A percentile compares a stretch with the other conserved stretches of the same genome.
phyloP scores from a whole-genome alignment of 1,140 invertebrate genomes.

The Papilio xuthus region DNA sequence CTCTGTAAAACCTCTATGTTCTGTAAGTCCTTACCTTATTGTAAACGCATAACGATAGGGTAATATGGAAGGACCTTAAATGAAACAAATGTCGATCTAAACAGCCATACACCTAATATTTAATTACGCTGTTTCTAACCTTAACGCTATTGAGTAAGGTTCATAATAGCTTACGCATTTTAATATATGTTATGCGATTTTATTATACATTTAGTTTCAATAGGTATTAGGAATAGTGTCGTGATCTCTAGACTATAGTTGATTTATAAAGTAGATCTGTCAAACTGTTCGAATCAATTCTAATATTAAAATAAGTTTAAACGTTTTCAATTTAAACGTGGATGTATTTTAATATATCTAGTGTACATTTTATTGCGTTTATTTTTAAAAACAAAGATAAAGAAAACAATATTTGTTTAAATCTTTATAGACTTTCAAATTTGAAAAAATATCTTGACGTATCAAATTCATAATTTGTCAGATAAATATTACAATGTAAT shows the following conservation, averaged over 20 bases:
- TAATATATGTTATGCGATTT: conserved; percentile 1
- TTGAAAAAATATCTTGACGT: no score
- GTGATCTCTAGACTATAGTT: conserved; percentile 71
- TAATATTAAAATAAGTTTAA: not conserved
- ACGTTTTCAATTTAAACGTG: not conserved
- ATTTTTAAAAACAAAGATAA: no score
- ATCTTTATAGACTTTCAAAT: no score
- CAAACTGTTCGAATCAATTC: conserved; percentile 2
- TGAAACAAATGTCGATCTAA: not conserved
- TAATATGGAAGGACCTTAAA: not conserved
- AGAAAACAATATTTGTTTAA: no score
- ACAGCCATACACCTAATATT: not conserved
- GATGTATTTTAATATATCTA: not conserved
- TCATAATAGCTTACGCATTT: conserved; percentile 18
- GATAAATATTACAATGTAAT: no score
- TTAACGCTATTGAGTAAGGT: not conserved
- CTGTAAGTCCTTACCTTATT: not conserved
- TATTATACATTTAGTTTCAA: conserved; percentile 44
- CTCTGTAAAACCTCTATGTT: not conserved
- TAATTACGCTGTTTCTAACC: not conserved
- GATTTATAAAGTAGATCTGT: conserved; percentile 51
- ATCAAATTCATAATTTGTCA: no score
- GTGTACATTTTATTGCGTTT: not conserved
- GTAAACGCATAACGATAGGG: not conserved
- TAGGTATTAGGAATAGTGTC: conserved; percentile 72